phyloP scores from a whole-genome alignment of 2,888 invertebrate species.

The Drosophila infuscata region DNA sequence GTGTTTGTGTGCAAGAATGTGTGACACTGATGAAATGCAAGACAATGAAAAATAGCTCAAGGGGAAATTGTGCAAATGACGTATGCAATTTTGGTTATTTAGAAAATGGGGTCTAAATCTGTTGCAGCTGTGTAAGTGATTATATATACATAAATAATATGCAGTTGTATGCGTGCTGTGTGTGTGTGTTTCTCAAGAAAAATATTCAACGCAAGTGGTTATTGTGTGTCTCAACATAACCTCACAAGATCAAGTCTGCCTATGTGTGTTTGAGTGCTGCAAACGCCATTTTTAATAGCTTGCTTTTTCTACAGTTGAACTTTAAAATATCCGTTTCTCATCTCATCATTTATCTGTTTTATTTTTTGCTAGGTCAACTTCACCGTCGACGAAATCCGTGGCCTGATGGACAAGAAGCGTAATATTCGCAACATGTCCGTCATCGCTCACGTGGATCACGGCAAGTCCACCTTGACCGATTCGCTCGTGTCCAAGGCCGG shows the following conservation, averaged over 20 bases:
- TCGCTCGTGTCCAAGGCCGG: constrained; percentile 99
- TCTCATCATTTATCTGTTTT: constrained; percentile 63
- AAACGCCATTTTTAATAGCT: constrained; percentile 74
- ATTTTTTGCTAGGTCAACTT: constrained; percentile 96
- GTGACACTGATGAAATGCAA: constrained; percentile 71
- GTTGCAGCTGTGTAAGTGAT: constrained; percentile 17
- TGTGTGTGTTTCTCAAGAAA: constrained; percentile 26
- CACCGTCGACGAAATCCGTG: constrained; percentile 99
- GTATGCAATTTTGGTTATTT: constrained; percentile 74
- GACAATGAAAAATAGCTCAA: constrained; percentile 69
- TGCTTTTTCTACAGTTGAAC: constrained; percentile 4
- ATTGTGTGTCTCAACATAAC: constrained; percentile 52
- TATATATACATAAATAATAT: constrained; percentile 6
- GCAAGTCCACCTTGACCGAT: constrained; percentile 99
- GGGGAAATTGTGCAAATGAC: constrained; percentile 61
- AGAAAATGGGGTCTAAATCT: constrained; percentile 21
- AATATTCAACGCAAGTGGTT: constrained; percentile 54
- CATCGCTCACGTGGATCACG: constrained; percentile 99
- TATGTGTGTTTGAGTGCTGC: constrained; percentile 18
- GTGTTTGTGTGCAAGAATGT: constrained; percentile 33
- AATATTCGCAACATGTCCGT: constrained; percentile 99
- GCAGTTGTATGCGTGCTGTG: constrained; percentile 4
- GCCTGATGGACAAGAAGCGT: constrained; percentile 99
- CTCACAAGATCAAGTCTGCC: constrained; percentile 62
- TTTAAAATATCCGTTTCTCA: neutral